A percentile compares a stretch with the other conserved stretches of the same genome.
phyloP scores from a whole-genome alignment of 2,888 invertebrate genomes.

The Adineta ricciae region DNA sequence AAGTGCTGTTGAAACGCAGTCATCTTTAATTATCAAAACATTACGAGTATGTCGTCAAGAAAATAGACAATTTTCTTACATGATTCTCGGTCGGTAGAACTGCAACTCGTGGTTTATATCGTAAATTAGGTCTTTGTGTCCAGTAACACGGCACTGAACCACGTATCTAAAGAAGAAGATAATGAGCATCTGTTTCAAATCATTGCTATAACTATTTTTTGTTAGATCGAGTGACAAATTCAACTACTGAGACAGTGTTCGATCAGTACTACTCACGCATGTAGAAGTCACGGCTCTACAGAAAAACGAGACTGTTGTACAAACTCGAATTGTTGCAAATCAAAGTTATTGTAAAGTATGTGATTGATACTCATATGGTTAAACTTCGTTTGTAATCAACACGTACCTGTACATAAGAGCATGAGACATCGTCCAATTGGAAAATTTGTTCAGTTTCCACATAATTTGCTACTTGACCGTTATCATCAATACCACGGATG shows the following conservation, averaged over 20 bases:
- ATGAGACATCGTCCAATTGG: constrained; percentile 58
- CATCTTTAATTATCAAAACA: constrained; percentile 37
- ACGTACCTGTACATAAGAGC: constrained; percentile 73
- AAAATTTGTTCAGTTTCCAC: constrained; percentile 82
- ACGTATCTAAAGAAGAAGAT: constrained; percentile 58
- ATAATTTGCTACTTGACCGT: constrained; percentile 87
- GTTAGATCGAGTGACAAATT: too few species aligned
- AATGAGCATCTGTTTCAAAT: too few species aligned
- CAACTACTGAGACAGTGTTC: too few species aligned
- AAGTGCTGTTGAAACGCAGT: constrained; percentile 74
- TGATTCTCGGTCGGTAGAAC: constrained; percentile 41
- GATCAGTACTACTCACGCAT: too few species aligned
- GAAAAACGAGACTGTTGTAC: too few species aligned
- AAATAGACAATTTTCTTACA: constrained; percentile 38
- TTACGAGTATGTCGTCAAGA: too few species aligned
- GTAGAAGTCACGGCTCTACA: too few species aligned
- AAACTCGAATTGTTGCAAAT: background rate
- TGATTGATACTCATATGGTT: too few species aligned
- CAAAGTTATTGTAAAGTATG: too few species aligned
- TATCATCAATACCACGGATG: constrained; percentile 72
- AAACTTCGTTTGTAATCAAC: too few species aligned
- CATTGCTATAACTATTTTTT: too few species aligned
- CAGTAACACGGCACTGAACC: constrained; percentile 91
- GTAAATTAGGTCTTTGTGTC: constrained; percentile 80
- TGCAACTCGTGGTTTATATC: constrained; percentile 54